Evolutionary conservation across 2,888 invertebrate genomes (phyloP).

Genomic region (Pristionchus fissidentatus): DNA sequence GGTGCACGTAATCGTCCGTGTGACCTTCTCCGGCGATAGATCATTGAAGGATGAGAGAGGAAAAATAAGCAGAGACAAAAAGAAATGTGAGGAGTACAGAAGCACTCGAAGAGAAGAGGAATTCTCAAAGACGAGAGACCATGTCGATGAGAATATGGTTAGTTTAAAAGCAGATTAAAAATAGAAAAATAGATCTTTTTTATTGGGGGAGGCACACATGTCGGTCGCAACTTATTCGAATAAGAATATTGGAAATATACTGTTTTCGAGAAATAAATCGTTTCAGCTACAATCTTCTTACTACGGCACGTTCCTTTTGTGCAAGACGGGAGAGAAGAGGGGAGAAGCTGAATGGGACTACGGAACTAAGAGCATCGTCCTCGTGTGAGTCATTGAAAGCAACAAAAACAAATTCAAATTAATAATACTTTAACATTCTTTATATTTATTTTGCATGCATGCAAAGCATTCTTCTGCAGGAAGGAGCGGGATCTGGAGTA

Average conservation of each 20-base stretch:
- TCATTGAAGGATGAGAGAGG: not conserved
- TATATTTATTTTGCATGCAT: no score
- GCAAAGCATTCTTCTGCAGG: no score
- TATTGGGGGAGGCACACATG: not conserved
- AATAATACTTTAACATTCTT: no score
- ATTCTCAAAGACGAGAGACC: not conserved
- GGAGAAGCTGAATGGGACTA: not conserved
- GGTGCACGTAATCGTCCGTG: not conserved
- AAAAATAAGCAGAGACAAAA: not conserved
- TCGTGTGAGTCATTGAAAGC: not conserved
- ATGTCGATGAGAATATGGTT: not conserved
- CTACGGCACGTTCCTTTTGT: not conserved
- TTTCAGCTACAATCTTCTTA: not conserved
- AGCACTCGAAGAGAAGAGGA: not conserved
- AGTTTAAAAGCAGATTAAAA: not conserved
- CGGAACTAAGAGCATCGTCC: conserved; percentile 4
- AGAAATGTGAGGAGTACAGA: not conserved
- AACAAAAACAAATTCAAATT: no score
- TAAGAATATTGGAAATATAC: not conserved
- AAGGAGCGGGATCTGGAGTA: no score
- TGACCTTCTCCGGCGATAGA: not conserved
- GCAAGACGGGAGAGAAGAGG: not conserved
- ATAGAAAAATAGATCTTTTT: no score
- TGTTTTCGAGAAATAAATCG: not conserved
- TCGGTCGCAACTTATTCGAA: not conserved